Base-by-base conservation (phyloP, 2,888 invertebrate genomes). In the Drosophila putrida region DNA sequence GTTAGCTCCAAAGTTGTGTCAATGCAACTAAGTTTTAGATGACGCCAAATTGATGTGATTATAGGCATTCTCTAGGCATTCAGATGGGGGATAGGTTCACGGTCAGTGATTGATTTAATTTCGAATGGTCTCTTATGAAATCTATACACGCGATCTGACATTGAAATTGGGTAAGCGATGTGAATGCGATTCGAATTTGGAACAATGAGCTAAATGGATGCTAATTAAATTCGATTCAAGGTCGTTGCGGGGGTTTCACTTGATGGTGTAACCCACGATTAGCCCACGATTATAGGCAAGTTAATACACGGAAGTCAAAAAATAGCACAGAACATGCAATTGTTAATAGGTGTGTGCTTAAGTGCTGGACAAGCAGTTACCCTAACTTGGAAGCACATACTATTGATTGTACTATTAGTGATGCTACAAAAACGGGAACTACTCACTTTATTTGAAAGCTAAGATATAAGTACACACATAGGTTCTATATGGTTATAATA, bases 81-180 rank as follows among this genome's bases (percentile, higher is more conserved):
- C 20, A 54, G 31, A 15, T 41, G 54, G 35, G 38, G 3, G 5
- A n/a, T 65, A 46, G 47, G 74, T 85, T 89, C 80, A 88, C 89
- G 85, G 82, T 85, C 88, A 89, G 72, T 73, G 88, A 82, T 85
- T 82, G 82, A 71, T 71, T 75, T 85, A 85, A 85, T 89, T 85
- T 82, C 50, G 39, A 38, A 13, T 47, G 47, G 39, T 41, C 66
- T 71, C 50, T 74, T 74, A 78, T 69, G 78, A 71, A 78, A 78
- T 72, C 68, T 50, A 75, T 58, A 73, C 85, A 89, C 74, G 74
- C 87, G 75, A 83, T 83, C 62, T 81, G 78, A 59, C 82, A 87
- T 80, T 88, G 87, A 80, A 84, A 74, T 75, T 65, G 73, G 68
- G 68, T 77, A 77, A 78, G 41, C 59, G 75, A 66, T 84, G 72